Evolutionary conservation across 2,113 vertebrate genomes (phyloP).

Genomic region (Meriones unguiculatus): DNA sequence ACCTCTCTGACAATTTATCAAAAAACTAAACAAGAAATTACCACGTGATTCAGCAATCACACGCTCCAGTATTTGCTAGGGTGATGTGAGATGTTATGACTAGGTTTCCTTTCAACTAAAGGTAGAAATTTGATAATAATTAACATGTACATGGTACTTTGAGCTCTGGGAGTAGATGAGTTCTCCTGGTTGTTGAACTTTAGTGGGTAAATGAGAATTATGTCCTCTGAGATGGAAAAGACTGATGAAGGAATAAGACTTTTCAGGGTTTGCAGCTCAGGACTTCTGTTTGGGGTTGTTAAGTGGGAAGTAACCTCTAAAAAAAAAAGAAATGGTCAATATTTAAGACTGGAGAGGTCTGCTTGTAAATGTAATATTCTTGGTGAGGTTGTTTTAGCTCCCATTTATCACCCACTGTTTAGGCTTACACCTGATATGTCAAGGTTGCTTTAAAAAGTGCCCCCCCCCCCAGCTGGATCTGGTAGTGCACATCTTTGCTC

Average conservation of each 20-base stretch:
- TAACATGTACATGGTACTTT: not conserved
- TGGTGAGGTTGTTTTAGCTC: not conserved
- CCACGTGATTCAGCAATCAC: not conserved
- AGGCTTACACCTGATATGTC: not conserved
- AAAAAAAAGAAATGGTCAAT: not conserved
- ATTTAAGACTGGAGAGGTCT: not conserved
- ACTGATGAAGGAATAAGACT: not conserved
- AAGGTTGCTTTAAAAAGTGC: not conserved
- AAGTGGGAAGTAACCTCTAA: not conserved
- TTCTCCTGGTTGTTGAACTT: not conserved
- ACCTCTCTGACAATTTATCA: not conserved
- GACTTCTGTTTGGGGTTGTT: not conserved
- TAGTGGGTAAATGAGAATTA: not conserved
- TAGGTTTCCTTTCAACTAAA: conserved; percentile 34
- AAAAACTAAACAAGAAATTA: not conserved
- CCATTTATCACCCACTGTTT: not conserved
- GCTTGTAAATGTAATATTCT: not conserved
- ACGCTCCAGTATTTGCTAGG: not conserved
- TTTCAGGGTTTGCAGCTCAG: not conserved
- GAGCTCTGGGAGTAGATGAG: not conserved
- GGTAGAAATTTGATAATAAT: not conserved
- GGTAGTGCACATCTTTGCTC: not conserved
- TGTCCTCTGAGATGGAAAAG: not conserved
- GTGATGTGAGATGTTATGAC: not conserved
- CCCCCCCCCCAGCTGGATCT: not conserved